These are phyloP conservation scores for Pseudotriccus pelzelni DNA, from an alignment of 2,797 vertebrate genomes.

Conservation along the genomic window DNA sequence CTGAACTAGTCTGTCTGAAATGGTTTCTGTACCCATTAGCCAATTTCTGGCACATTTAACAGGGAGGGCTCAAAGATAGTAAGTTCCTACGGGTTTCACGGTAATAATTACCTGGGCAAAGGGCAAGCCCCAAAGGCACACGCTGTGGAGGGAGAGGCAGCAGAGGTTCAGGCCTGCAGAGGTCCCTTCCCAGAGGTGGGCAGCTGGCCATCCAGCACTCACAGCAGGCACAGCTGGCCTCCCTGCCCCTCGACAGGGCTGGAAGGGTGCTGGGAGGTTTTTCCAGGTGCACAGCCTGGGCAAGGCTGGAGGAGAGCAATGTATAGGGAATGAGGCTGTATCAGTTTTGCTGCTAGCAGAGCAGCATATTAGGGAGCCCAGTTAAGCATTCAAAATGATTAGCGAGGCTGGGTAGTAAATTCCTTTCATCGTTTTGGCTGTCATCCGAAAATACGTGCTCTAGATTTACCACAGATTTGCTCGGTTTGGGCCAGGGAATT, in stretches of 20 bases:
- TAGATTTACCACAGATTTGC: slow-evolving; percentile 56
- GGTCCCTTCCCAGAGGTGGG: background rate
- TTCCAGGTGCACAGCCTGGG: background rate
- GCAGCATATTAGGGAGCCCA: background rate
- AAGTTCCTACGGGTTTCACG: background rate
- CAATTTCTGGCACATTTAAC: background rate
- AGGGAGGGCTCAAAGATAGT: background rate
- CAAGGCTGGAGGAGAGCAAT: background rate
- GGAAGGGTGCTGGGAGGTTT: background rate
- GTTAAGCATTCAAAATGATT: slow-evolving; percentile 45
- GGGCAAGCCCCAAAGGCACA: background rate
- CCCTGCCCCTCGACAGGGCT: background rate
- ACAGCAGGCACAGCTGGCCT: background rate
- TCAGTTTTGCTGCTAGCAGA: background rate
- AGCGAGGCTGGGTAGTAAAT: slow-evolving; percentile 44
- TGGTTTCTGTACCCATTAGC: background rate
- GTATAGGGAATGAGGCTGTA: background rate
- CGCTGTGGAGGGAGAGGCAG: background rate
- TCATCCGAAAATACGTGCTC: slow-evolving; percentile 55
- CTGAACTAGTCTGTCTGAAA: background rate
- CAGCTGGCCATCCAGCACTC: background rate
- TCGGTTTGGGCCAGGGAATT: slow-evolving; percentile 51
- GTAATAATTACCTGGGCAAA: background rate
- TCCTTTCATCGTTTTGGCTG: slow-evolving; percentile 63
- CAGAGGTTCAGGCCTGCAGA: fast-evolving